Base-by-base conservation (phyloP, 37 sponge, comb jelly and placozoan genomes). In the Geodia barretti region DNA sequence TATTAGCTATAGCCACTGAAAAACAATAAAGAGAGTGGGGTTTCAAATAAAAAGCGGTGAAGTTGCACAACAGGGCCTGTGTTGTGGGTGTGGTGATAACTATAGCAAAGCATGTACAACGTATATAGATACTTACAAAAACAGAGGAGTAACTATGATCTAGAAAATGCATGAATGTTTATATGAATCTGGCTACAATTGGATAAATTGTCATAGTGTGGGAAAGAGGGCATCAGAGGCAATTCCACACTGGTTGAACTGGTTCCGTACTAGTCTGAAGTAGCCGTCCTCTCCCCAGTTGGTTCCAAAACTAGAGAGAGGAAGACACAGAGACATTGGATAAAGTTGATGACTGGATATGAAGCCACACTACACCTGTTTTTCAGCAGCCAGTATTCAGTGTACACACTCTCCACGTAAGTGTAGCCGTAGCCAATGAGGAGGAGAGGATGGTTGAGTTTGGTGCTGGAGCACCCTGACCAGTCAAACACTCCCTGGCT, bases 341-440 rank as follows among this genome's bases (percentile, higher is more conserved):
- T 47, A 47, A 14, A 47, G 14, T 47, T 47, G 54, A 14, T 47
- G 11, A 47, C 11, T 47, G 54, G 14, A 47, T 17, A 14, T 14
- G 11, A 47, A 17, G 54, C 14, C 7, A 7, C 7, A 17, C 14
- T 14, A 17, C 54, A 81, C 81, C 81, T 81, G 91, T 96, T 96
- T 80, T 96, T 96, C 1, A 96, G 91, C 24, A 96, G 75, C 86
- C 83, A 96, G 78, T 90, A 96, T 28, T 90, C 84, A 73, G 81
- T 75, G 7, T 7, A 14, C 54, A 47, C 14, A 14, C 54, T 7
- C 4, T 81, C 83, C 23, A 76, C 85, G 33, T 77, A 37, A 4
- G 62, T 78, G 14, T 7, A 17, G 32, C 86, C 86, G 72, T 86
- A 86, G 32, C 86, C 86, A 72, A 79, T 79, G n/a, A 79, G 24